Base-by-base conservation (phyloP, 2,113 vertebrate species). In the Rhinolophus sinicus region DNA sequence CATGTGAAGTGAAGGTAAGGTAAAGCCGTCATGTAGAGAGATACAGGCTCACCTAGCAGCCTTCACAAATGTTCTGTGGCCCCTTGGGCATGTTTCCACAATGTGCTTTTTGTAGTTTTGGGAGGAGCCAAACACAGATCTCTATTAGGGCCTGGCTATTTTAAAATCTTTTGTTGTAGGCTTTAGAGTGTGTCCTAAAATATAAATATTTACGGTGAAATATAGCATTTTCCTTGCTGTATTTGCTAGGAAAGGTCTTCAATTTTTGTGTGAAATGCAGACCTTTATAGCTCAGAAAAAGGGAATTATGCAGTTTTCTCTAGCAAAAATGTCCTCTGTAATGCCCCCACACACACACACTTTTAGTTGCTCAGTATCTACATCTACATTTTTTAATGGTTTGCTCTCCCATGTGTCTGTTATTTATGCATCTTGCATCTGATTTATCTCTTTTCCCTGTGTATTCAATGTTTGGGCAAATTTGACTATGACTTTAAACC, bases 161-260 rank as follows among this genome's bases (percentile, higher is more conserved):
- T 84, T 64, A 60, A 88, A 89, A 85, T 83, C 21, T 93, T 81
- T 93, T 88, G 18, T 88, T 90, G 58, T 21, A 1, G 21, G 52
- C 33, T 88, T 89, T 97, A 33, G 60, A 90, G 18, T 84, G 4
- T 84, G 60, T 95, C 47, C 95, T 94, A 88, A 93, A 90, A 85
- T 89, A 76, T 44, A 95, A 94, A 94, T 85, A 93, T 93, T 93
- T 89, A 78, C 72, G 33, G 69, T 72, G 54, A 94, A 89, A 44
- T 75, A 94, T 82, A 89, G 4, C 30, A 47, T 75, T 75, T 82
- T 91, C n/a, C 78, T 87, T 78, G 33, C 56, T 90, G 78, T 89
- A 64, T 89, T 82, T 97, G 22, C 50, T 69, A 92, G 24, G 82
- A 64, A 78, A 40, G 21, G 52, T 90, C 8, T 77, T 91, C 16